Conservation (phyloP, 2,888 invertebrate species). For the Syrphus vitripennis region DNA sequence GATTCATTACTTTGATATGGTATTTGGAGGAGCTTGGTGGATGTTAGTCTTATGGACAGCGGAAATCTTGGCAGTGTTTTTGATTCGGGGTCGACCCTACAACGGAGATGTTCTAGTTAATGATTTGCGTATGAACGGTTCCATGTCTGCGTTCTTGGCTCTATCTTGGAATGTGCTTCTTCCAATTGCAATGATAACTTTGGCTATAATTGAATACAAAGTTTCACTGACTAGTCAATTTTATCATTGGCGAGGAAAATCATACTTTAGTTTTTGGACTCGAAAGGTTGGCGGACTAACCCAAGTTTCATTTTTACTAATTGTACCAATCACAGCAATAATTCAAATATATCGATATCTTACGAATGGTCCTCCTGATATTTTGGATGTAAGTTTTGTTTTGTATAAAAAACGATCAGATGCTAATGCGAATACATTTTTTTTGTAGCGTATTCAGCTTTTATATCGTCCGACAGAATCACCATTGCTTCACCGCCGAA, state of each 20-base stretch:
- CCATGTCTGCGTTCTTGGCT: conserved; percentile 86
- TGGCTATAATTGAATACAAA: conserved; percentile 87
- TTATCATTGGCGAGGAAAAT: conserved; percentile 86
- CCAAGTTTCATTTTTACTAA: conserved; percentile 89
- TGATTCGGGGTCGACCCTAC: conserved; percentile 92
- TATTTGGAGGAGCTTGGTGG: conserved; percentile 94
- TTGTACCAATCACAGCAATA: conserved; percentile 84
- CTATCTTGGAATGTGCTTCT: conserved; percentile 94
- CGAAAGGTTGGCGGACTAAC: conserved; percentile 88
- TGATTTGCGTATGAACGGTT: conserved; percentile 81
- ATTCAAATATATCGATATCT: conserved; percentile 89
- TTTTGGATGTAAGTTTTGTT: conserved; percentile 88
- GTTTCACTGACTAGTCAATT: conserved; percentile 86
- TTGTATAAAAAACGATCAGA: neutral
- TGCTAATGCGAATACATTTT: neutral
- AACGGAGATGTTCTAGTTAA: conserved; percentile 84
- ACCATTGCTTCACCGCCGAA: conserved; percentile 76
- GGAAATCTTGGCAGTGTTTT: conserved; percentile 91
- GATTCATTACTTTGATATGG: conserved; percentile 92
- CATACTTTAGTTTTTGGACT: conserved; percentile 91
- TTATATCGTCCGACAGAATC: conserved; percentile 89
- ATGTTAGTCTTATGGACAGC: conserved; percentile 89
- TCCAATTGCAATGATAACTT: conserved; percentile 90
- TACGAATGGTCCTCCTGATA: conserved; percentile 91
- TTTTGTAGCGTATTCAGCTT: conserved; percentile 88